These are phyloP conservation scores for Periophthalmus modestus DNA, from an alignment of 2,113 vertebrate genomes.

Conservation along the genomic window DNA sequence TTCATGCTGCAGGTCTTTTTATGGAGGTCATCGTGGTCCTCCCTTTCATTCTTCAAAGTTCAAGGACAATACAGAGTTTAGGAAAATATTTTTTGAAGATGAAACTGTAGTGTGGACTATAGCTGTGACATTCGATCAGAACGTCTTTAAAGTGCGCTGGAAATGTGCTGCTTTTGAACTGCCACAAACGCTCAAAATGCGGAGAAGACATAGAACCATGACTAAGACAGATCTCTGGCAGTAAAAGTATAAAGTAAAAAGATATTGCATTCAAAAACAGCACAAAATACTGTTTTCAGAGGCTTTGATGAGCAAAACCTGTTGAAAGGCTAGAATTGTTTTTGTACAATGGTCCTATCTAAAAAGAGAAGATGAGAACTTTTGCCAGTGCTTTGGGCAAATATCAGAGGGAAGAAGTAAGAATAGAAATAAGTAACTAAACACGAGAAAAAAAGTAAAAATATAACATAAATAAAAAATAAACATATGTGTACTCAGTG, in stretches of 20 bases:
- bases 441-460: no score
- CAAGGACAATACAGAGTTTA: conserved; percentile 10
- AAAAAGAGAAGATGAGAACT: conserved; percentile 23
- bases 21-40: conserved; percentile 43
- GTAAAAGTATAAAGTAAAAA: conserved; percentile 10
- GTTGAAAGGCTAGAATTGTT: conserved; percentile 62
- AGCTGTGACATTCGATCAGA: conserved; percentile 23
- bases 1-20: conserved; percentile 5
- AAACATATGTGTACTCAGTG: no score
- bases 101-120: neutral
- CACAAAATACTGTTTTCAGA: conserved; percentile 28
- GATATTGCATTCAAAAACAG: conserved; percentile 57
- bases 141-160: conserved; percentile 18
- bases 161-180: conserved; percentile 27
- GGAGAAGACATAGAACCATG: conserved; percentile 18
- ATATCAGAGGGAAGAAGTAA: neutral
- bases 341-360: conserved; percentile 56
- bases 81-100: conserved; percentile 14
- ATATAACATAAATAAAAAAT: no score
- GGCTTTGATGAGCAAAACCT: conserved; percentile 63
- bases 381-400: neutral
- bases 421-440: no score
- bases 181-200: conserved; percentile 21
- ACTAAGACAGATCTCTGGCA: conserved; percentile 36
- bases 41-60: conserved; percentile 17